These are phyloP conservation scores for Mus caroli DNA, from an alignment of 2,797 vertebrate genomes.

Conservation along the genomic window DNA sequence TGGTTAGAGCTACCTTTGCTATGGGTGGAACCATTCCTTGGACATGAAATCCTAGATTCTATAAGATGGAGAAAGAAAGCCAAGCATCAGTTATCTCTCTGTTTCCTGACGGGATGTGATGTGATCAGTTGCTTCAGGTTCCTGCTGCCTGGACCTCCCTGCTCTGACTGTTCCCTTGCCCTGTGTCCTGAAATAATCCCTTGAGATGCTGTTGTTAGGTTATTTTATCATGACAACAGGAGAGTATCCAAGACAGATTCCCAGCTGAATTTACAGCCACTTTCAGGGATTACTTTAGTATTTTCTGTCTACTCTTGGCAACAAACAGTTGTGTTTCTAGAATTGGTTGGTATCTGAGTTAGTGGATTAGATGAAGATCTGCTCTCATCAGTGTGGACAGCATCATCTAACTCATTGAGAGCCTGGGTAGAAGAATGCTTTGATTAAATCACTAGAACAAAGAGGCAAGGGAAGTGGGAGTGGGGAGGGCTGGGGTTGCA, in stretches of 20 bases:
- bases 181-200: not conserved
- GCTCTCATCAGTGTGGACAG: not conserved
- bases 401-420: not conserved
- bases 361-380: not conserved
- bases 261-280: not conserved
- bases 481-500: not conserved
- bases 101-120: not conserved
- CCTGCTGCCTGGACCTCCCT: not conserved
- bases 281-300: not conserved
- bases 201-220: not conserved
- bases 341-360: not conserved
- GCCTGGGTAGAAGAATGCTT: not conserved
- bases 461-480: not conserved
- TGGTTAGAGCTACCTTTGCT: not conserved
- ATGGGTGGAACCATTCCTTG: not conserved
- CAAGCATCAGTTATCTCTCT: not conserved
- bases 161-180: not conserved
- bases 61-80: not conserved
- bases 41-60: not conserved
- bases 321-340: not conserved
- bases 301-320: constrained; percentile 2
- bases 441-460: not conserved
- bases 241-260: not conserved
- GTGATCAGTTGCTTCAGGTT: not conserved
- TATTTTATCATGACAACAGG: not conserved